Evolutionary conservation across 35 echinoderm and acorn worm genomes (phyloP).

Genomic region (Apostichopus parvimensis): DNA sequence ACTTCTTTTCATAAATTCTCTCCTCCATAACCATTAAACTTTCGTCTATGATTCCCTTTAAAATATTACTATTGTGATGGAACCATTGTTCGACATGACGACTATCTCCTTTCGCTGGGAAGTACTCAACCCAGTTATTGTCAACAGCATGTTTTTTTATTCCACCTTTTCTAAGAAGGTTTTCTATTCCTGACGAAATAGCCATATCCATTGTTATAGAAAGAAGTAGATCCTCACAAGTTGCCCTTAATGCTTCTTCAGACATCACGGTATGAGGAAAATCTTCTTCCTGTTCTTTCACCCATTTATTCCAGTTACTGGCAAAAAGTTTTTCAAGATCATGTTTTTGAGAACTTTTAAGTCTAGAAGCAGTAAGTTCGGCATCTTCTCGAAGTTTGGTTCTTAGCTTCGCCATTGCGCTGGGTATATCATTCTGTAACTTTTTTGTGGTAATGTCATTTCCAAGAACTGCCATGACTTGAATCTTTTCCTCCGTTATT

Average conservation of each 20-base stretch:
- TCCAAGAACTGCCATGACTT: not conserved
- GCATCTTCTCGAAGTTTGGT: not conserved
- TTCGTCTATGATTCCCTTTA: not conserved
- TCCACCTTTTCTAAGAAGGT: not conserved
- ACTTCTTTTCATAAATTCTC: not conserved
- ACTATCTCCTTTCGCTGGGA: not conserved
- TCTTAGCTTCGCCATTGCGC: not conserved
- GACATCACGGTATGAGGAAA: not conserved
- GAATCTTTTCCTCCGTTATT: not conserved
- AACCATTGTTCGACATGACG: constrained; percentile 3
- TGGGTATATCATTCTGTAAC: constrained; percentile 1
- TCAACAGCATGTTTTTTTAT: not conserved
- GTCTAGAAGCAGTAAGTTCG: not conserved
- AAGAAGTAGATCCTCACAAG: not conserved
- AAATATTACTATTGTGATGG: not conserved
- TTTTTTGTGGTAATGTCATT: constrained; percentile 8
- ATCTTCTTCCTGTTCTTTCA: not conserved
- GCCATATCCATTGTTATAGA: constrained; percentile 40
- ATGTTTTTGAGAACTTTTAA: not conserved
- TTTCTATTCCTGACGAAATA: not conserved
- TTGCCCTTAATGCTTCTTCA: not conserved
- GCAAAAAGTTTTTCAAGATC: not conserved
- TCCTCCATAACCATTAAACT: not conserved
- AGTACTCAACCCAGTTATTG: not conserved
- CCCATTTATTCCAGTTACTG: constrained; percentile 4